Conservation (phyloP, 2,113 vertebrate genomes). For the Plectropomus leopardus region DNA sequence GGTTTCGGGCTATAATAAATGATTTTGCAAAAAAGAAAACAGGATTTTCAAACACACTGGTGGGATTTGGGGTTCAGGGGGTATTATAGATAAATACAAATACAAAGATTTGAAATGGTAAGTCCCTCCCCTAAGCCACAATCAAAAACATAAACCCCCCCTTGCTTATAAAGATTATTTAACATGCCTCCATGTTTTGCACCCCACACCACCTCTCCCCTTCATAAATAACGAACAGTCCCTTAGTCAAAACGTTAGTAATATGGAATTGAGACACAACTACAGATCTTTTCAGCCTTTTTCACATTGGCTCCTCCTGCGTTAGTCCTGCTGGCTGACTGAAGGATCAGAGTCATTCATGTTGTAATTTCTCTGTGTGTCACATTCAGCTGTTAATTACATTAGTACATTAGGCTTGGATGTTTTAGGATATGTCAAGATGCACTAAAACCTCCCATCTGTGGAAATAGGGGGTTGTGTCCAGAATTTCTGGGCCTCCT, state of each 20-base stretch:
- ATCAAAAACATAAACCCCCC: too few species aligned
- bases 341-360: neutral
- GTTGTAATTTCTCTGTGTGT: neutral
- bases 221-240: too few species aligned
- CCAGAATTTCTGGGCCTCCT: slow-evolving; percentile 13
- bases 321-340: neutral
- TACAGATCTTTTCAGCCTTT: neutral
- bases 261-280: neutral
- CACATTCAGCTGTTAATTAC: slow-evolving; percentile 2
- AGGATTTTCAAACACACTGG: neutral
- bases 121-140: too few species aligned
- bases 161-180: too few species aligned
- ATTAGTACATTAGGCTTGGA: neutral
- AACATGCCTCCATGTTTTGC: too few species aligned
- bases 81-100: too few species aligned
- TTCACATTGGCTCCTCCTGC: neutral
- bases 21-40: too few species aligned
- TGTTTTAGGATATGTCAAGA: neutral
- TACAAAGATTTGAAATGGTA: too few species aligned
- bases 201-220: too few species aligned
- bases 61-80: too few species aligned
- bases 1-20: too few species aligned
- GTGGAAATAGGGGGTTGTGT: neutral
- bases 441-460: slow-evolving; percentile 7
- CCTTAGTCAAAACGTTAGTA: neutral